Base-by-base conservation (phyloP, 2,888 invertebrate species). In the Tenthredo amoena region DNA sequence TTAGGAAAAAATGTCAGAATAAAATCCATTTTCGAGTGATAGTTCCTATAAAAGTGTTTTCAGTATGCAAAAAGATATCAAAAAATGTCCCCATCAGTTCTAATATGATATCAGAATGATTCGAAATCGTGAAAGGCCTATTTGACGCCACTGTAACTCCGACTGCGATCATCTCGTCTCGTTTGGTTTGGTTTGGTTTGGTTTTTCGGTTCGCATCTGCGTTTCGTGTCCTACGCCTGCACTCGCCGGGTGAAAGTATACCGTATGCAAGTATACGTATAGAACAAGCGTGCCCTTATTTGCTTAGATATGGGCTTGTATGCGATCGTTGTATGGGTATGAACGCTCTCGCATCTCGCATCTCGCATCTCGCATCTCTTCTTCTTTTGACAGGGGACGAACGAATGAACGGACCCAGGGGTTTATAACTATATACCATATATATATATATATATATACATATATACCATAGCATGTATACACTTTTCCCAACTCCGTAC, bases 281-380 rank as follows among this genome's bases (percentile, higher is more conserved):
- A 31, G 9, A 77, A 65, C 81, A 47, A 85, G 85, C 58, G 85
- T 82, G 85, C 85, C 85, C 81, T 85, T 85, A 82, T 82, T 82
- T 82, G 91, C 91, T 91, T 88, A 89, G 88, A 87, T 87, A 77
- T 34, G 50, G n/a, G 5, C 12, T 43, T 74, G 43, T 71, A 2
- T 6, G 37, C 34, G 37, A 21, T 21, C 26, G 62, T 68, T 34
- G 68, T 68, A 18, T 68, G 15, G 68, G 34, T 68, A 34, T 68
- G 18, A 34, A 68, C 34, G 34, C 26, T 68, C 68, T 26, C 12
- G 31, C 26, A 6, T 37, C 15, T 34, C 9, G 1, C 9, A 6
- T 37, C 15, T 34, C 9, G 1, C 9, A 4, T 34, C 68, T 68
- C 31, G 7, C 71, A 34, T 71, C 37, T 34, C 71, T 31, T 43